A percentile compares a stretch with the other conserved stretches of the same genome.
phyloP scores from a whole-genome alignment of 2,113 vertebrate genomes.

The Ginglymostoma cirratum region DNA sequence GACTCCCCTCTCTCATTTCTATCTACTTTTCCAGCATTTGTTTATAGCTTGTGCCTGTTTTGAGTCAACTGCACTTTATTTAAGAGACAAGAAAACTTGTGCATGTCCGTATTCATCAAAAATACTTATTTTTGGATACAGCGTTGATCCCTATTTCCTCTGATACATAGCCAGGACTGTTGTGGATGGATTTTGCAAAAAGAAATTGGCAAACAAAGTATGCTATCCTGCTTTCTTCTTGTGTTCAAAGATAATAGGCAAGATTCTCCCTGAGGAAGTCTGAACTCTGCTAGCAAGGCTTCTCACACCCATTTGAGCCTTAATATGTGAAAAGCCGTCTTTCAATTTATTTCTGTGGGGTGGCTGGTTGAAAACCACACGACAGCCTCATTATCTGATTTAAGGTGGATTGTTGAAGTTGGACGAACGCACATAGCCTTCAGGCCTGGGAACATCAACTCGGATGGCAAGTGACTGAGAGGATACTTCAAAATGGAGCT shows the following conservation, averaged over 20 bases:
- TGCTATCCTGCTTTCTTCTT: background rate
- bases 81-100: background rate
- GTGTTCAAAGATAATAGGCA: background rate
- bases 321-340: no score
- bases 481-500: background rate
- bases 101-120: background rate
- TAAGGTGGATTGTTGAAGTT: background rate
- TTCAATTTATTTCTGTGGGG: no score
- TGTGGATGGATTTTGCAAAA: background rate
- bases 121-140: background rate
- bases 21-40: background rate
- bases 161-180: background rate
- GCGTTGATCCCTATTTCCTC: background rate
- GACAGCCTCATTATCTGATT: background rate
- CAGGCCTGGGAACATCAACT: background rate
- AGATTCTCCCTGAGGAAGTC: background rate
- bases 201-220: background rate
- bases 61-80: background rate
- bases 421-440: background rate
- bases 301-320: no score
- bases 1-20: background rate
- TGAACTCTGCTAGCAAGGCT: background rate
- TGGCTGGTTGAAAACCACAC: background rate
- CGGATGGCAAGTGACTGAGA: no score
- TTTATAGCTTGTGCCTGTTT: background rate